Evolutionary conservation across 2,797 vertebrate species (phyloP).

Genomic region (Catamblyrhynchus diadema): DNA sequence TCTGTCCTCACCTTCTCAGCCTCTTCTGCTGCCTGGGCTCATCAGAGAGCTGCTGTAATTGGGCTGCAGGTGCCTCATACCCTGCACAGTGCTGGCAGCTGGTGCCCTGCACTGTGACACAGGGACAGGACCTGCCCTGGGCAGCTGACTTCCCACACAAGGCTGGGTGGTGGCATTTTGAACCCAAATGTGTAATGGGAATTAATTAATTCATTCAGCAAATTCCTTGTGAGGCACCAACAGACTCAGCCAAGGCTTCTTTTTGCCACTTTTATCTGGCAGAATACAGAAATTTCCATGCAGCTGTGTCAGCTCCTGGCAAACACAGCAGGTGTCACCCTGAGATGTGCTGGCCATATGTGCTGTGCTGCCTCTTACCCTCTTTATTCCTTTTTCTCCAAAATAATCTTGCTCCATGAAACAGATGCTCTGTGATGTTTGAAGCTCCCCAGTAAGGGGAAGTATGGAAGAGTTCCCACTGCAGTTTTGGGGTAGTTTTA

Average conservation of each 20-base stretch:
- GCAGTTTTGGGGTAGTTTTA: not conserved
- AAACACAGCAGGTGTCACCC: not conserved
- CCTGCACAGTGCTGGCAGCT: not conserved
- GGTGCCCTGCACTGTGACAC: not conserved
- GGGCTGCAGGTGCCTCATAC: rapidly evolving
- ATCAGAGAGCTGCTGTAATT: rapidly evolving
- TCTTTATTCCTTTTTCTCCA: not conserved
- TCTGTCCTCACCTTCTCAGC: not conserved
- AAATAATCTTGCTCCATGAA: not conserved
- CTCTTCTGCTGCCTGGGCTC: not conserved
- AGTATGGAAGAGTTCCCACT: not conserved
- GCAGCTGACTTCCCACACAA: not conserved
- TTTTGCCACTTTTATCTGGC: not conserved
- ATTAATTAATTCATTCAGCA: not conserved
- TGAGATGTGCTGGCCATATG: not conserved
- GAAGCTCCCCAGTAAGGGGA: not conserved
- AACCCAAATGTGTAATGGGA: not conserved
- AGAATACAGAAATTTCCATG: not conserved
- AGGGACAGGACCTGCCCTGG: rapidly evolving
- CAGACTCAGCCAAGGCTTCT: rapidly evolving
- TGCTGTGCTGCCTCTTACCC: rapidly evolving
- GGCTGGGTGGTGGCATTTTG: not conserved
- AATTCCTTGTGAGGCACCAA: not conserved
- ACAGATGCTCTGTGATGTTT: not conserved
- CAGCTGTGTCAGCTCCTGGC: not conserved